These are phyloP conservation scores for Lordiphosa collinella DNA, from an alignment of 1,140 invertebrate genomes.

Conservation along the genomic window DNA sequence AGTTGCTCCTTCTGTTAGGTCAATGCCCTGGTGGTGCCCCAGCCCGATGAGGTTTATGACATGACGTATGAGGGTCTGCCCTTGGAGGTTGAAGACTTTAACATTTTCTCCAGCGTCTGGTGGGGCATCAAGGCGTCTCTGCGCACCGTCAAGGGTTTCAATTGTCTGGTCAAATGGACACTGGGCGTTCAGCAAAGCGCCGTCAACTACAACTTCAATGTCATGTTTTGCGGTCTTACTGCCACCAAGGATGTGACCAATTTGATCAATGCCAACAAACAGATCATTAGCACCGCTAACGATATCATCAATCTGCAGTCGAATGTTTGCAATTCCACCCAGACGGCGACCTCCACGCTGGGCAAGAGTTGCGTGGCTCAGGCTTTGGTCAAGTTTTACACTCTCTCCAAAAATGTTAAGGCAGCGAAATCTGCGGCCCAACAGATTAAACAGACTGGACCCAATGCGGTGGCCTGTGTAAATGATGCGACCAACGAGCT, in stretches of 20 bases:
- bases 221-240: constrained; percentile 33
- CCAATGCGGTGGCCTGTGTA: constrained; percentile 47
- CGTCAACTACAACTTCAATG: constrained; percentile 20
- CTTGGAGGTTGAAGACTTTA: constrained; percentile 7
- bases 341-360: constrained; percentile 10
- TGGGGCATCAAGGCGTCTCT: constrained; percentile 18
- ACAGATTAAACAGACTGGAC: constrained; percentile 42
- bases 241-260: constrained; percentile 51
- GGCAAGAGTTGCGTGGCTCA: constrained; percentile 24
- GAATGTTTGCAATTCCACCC: constrained; percentile 28
- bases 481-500: constrained; percentile 24
- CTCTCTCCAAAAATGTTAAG: constrained; percentile 28
- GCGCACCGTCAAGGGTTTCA: constrained; percentile 52
- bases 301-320: constrained; percentile 32
- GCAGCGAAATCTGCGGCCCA: constrained; percentile 22
- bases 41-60: constrained; percentile 8
- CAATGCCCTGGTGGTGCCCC: constrained; percentile 25
- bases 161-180: constrained; percentile 56
- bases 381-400: constrained; percentile 12
- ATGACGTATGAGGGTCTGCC: constrained; percentile 3
- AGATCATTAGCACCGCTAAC: constrained; percentile 34
- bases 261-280: constrained; percentile 43
- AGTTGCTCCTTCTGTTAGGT: constrained; percentile 12
- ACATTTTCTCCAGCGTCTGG: background rate
- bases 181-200: constrained; percentile 45